A percentile compares a stretch with the other conserved stretches of the same genome.
Evolutionary conservation across 2,888 invertebrate genomes (phyloP).

Genomic region (Tribolium freemani): DNA sequence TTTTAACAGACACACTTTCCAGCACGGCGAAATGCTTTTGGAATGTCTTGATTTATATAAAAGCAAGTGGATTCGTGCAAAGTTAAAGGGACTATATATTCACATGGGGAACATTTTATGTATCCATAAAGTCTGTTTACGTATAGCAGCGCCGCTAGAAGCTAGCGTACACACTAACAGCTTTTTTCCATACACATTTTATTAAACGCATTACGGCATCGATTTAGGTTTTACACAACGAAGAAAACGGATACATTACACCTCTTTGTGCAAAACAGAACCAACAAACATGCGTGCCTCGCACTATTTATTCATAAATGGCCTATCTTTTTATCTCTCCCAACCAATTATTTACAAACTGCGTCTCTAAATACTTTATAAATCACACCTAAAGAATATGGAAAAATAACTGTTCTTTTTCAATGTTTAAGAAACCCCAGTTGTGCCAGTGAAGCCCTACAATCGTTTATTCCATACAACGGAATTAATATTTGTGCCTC

Average conservation of each 20-base stretch:
- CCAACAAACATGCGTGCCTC: not conserved
- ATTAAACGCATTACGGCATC: constrained; percentile 48
- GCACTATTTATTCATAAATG: constrained; percentile 8
- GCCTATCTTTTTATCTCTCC: not conserved
- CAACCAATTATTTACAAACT: not conserved
- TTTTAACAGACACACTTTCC: constrained; percentile 14
- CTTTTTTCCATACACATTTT: constrained; percentile 53
- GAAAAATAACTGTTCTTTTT: not conserved
- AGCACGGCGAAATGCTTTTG: constrained; percentile 9
- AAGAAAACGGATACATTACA: constrained; percentile 7
- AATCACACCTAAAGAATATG: not conserved
- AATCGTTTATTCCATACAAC: no score
- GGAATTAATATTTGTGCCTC: no score
- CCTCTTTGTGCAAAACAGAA: not conserved
- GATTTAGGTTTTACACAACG: constrained; percentile 38
- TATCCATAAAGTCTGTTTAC: constrained; percentile 60
- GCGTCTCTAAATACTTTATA: not conserved
- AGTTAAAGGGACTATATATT: constrained; percentile 54
- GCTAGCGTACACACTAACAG: constrained; percentile 48
- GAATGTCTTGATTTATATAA: constrained; percentile 45
- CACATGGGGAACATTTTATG: constrained; percentile 58
- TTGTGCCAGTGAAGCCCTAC: no score
- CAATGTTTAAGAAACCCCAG: no score
- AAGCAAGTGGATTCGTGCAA: constrained; percentile 46
- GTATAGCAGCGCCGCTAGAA: constrained; percentile 50